Evolutionary conservation across 2,888 invertebrate species (phyloP).

Genomic region (Oeneis ivallda): DNA sequence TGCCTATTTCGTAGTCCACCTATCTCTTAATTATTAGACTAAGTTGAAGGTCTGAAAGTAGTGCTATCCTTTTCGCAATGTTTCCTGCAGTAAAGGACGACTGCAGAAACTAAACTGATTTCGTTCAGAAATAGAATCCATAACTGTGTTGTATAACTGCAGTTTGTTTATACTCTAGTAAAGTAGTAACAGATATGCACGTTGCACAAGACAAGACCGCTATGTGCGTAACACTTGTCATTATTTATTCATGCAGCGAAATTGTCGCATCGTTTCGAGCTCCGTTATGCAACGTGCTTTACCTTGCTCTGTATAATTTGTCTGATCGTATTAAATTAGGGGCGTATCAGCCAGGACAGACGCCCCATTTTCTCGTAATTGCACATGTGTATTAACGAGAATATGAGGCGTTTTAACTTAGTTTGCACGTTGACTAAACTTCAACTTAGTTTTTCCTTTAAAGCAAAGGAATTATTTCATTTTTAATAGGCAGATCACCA

Average conservation of each 20-base stretch:
- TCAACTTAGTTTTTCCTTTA: too few species aligned
- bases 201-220: background rate
- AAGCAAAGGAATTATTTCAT: too few species aligned
- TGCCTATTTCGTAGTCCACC: too few species aligned
- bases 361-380: constrained; percentile 13
- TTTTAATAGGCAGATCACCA: too few species aligned
- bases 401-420: constrained; percentile 31
- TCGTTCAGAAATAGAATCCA: too few species aligned
- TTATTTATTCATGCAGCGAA: constrained; percentile 25
- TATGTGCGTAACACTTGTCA: constrained; percentile 3
- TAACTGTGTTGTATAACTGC: too few species aligned
- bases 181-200: background rate
- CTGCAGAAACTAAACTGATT: too few species aligned
- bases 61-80: too few species aligned
- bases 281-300: constrained; percentile 27
- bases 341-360: constrained; percentile 25
- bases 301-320: constrained; percentile 18
- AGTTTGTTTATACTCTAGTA: background rate
- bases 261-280: constrained; percentile 24
- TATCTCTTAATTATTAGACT: too few species aligned
- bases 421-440: too few species aligned
- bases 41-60: too few species aligned
- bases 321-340: constrained; percentile 20
- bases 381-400: constrained; percentile 19
- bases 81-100: too few species aligned